Percentiles rank a stretch among this genome's conserved stretches.
Evolutionary conservation across 2,888 invertebrate species (phyloP).

Genomic region (Sclerodermus sp.): DNA sequence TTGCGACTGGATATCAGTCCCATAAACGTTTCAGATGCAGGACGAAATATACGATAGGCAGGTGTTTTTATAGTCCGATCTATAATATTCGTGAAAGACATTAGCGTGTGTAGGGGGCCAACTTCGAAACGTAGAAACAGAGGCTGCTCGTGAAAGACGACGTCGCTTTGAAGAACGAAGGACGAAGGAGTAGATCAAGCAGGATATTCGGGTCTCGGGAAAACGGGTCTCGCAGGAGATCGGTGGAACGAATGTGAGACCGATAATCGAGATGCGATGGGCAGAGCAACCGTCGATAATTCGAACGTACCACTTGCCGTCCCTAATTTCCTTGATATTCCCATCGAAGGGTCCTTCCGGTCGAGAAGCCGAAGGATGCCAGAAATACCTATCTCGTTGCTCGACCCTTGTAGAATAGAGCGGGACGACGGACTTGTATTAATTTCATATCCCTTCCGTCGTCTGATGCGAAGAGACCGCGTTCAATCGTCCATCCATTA

Average conservation of each 20-base stretch:
- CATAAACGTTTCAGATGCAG: too few relatives aligned
- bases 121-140: too few relatives aligned
- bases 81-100: too few relatives aligned
- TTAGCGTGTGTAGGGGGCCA: too few relatives aligned
- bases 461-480: conserved; percentile 31
- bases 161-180: too few relatives aligned
- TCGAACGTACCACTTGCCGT: conserved; percentile 28
- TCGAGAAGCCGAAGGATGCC: conserved; percentile 51
- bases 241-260: background rate
- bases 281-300: conserved; percentile 30
- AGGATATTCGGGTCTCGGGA: too few relatives aligned
- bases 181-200: too few relatives aligned
- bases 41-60: too few relatives aligned
- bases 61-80: too few relatives aligned
- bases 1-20: too few relatives aligned
- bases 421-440: conserved; percentile 50
- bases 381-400: conserved; percentile 40
- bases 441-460: conserved; percentile 56
- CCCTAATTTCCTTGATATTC: conserved; percentile 56
- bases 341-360: conserved; percentile 51
- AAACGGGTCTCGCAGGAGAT: too few relatives aligned
- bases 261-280: conserved; percentile 13
- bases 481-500: conserved; percentile 56
- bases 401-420: conserved; percentile 18
- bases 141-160: too few relatives aligned